phyloP scores from a whole-genome alignment of 2,113 vertebrate genomes.

The Zingel zingel region DNA sequence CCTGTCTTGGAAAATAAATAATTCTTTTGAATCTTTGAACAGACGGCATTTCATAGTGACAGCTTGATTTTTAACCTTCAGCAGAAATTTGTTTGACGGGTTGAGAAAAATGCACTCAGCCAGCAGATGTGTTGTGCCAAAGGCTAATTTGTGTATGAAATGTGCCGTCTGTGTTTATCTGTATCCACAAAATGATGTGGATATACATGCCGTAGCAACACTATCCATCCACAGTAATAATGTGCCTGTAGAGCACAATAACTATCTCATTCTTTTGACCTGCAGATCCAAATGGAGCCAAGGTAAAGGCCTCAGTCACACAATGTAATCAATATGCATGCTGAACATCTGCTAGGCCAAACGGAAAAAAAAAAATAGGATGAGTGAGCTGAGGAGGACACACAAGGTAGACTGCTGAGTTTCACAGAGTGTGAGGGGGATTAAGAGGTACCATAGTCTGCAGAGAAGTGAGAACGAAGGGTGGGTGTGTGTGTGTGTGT shows the following conservation, averaged over 20 bases:
- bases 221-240: neutral
- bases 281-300: neutral
- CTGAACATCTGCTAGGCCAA: neutral
- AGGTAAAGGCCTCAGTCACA: neutral
- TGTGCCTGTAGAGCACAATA: neutral
- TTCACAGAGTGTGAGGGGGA: conserved; percentile 3
- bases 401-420: conserved; percentile 7
- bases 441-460: conserved; percentile 5
- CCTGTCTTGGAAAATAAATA: conserved; percentile 27
- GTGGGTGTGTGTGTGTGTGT: conserved; percentile 5
- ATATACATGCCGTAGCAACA: conserved; percentile 6
- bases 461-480: neutral
- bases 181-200: conserved; percentile 26
- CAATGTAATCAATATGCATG: neutral
- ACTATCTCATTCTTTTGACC: conserved; percentile 1
- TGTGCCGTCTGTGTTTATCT: conserved; percentile 27
- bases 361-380: neutral
- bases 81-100: conserved; percentile 36
- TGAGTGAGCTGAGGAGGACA: conserved; percentile 9
- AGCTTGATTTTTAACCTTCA: conserved; percentile 56
- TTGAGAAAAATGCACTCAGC: conserved; percentile 47
- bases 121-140: conserved; percentile 28
- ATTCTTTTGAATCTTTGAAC: conserved; percentile 15
- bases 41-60: conserved; percentile 31
- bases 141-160: conserved; percentile 43